Evolutionary conservation across 1,140 invertebrate species (phyloP).

Genomic region (Andrena cerasifolii): DNA sequence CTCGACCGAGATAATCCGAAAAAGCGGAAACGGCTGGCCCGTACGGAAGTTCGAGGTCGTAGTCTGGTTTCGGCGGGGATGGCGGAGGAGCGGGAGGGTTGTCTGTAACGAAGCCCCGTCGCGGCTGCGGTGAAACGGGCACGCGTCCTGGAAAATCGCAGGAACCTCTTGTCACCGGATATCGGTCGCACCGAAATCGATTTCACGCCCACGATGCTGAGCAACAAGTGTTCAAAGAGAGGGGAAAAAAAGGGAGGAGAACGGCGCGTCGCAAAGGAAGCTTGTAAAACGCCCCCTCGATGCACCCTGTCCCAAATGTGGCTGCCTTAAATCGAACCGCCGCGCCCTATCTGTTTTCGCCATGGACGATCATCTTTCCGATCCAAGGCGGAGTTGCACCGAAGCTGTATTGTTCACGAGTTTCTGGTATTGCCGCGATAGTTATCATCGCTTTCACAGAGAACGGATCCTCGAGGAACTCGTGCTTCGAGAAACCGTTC

Average conservation of each 20-base stretch:
- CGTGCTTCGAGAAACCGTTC: too few relatives aligned
- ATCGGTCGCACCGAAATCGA: conserved; percentile 45
- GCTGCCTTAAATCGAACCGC: neutral
- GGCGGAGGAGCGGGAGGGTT: neutral
- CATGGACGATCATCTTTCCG: neutral
- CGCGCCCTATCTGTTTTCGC: neutral
- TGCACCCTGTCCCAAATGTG: neutral
- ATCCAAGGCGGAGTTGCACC: neutral
- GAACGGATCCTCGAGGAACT: too few relatives aligned
- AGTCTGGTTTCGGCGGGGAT: conserved; percentile 3
- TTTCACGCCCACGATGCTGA: conserved; percentile 35
- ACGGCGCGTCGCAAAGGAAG: neutral
- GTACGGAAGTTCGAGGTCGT: conserved; percentile 30
- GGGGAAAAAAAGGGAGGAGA: neutral
- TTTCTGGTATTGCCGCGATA: too few relatives aligned
- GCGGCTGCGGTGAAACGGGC: neutral
- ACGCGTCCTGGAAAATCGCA: conserved; percentile 36
- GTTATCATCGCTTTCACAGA: too few relatives aligned
- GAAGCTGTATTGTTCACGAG: too few relatives aligned
- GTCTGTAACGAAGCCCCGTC: conserved; percentile 14
- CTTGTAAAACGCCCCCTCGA: conserved; percentile 5
- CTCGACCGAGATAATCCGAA: conserved; percentile 51
- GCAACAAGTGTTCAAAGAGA: conserved; percentile 45
- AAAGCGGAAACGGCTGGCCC: conserved; percentile 31
- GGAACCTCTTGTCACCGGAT: conserved; percentile 31